A percentile compares a stretch with the other conserved stretches of the same genome.
Evolutionary conservation across 37 sponge, comb jelly and placozoan species (phyloP).

Genomic region (Beroe ovata): DNA sequence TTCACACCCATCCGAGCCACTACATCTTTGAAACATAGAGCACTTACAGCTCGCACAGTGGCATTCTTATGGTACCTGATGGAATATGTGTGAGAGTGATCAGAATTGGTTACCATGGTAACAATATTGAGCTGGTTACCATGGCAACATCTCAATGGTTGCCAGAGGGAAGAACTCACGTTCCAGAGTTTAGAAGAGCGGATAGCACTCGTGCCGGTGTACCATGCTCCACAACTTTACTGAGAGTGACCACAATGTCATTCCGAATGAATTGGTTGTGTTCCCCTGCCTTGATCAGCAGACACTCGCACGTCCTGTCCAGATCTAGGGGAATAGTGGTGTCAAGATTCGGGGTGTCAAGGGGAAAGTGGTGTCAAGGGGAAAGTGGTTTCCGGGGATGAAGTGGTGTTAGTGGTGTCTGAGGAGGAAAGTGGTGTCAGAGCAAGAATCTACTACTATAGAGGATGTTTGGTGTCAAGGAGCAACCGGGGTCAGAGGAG

Average conservation of each 20-base stretch:
- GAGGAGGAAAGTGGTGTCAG: no score
- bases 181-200: constrained; percentile 52
- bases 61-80: constrained; percentile 49
- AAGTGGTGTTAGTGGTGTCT: no score
- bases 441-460: no score
- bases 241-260: constrained; percentile 8
- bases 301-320: constrained; percentile 48
- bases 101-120: constrained; percentile 11
- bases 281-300: constrained; percentile 14
- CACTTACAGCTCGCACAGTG: constrained; percentile 4
- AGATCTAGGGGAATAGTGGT: constrained; percentile 36
- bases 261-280: constrained; percentile 55
- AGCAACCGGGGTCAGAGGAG: no score
- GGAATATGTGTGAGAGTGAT: no score
- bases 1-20: constrained; percentile 24
- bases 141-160: neutral
- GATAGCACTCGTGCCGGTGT: constrained; percentile 14
- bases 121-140: neutral
- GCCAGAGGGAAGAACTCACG: constrained; percentile 29
- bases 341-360: no score
- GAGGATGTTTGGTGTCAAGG: no score
- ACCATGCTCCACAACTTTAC: constrained; percentile 14
- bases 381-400: no score
- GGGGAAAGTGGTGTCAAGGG: no score
- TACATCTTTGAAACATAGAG: constrained; percentile 28